Evolutionary conservation across 64 coral and sea anemone genomes (phyloP).

Genomic region (Platygyra sinensis): DNA sequence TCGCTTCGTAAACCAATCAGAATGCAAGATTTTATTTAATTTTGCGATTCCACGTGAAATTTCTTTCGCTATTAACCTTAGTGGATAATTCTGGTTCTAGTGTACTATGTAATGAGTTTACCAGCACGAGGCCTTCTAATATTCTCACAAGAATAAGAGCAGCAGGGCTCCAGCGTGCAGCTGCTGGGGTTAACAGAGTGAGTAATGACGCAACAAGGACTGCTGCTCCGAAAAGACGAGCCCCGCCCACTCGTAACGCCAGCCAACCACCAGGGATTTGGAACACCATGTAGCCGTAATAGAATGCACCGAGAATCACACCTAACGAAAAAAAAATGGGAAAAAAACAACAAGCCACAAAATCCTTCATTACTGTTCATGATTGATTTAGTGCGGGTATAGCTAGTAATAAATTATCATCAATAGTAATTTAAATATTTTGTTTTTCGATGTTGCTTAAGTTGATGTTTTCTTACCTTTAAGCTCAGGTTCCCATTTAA

Average conservation of each 20-base stretch:
- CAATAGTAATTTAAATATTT: too few species aligned
- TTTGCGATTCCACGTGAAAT: too few species aligned
- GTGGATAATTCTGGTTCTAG: too few species aligned
- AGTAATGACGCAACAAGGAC: constrained; percentile 59
- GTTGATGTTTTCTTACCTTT: not conserved
- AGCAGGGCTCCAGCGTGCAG: constrained; percentile 63
- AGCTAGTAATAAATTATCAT: too few species aligned
- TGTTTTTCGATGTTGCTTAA: too few species aligned
- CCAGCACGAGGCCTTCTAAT: constrained; percentile 80
- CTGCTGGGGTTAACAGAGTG: constrained; percentile 69
- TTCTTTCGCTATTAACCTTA: too few species aligned
- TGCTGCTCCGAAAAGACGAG: constrained; percentile 73
- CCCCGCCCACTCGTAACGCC: constrained; percentile 72
- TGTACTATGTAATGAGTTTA: not conserved
- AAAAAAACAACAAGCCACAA: too few species aligned
- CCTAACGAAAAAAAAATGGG: constrained; percentile 45
- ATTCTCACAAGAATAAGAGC: constrained; percentile 72
- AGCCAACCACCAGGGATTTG: constrained; percentile 84
- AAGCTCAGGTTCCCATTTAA: constrained; percentile 7
- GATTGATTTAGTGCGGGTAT: too few species aligned
- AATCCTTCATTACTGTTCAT: too few species aligned
- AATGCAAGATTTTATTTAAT: too few species aligned
- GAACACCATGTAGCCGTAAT: constrained; percentile 95
- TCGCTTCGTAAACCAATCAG: too few species aligned
- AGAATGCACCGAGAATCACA: constrained; percentile 82